Evolutionary conservation across 2,888 invertebrate species (phyloP).

Genomic region (Schrankia costaestrigalis): DNA sequence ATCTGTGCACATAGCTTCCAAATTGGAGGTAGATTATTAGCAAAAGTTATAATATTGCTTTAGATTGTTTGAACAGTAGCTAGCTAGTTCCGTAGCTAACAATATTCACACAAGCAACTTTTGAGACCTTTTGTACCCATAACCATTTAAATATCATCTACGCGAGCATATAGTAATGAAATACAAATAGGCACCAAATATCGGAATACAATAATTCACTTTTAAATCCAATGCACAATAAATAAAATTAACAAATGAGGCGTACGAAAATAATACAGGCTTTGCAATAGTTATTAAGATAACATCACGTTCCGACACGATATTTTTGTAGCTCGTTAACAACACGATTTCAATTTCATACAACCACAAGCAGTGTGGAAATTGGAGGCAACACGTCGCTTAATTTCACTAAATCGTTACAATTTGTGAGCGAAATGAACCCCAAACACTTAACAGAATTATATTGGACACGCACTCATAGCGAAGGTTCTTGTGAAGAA

Average conservation of each 20-base stretch:
- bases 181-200: no score
- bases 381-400: slow-evolving; percentile 51
- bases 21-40: no score
- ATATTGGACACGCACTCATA: slow-evolving; percentile 58
- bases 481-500: slow-evolving; percentile 23
- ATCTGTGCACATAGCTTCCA: no score
- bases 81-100: no score
- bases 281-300: slow-evolving; percentile 26
- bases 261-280: slow-evolving; percentile 23
- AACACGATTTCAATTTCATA: slow-evolving; percentile 68
- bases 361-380: slow-evolving; percentile 48
- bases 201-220: no score
- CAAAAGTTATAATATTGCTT: no score
- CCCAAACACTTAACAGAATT: slow-evolving; percentile 59
- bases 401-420: slow-evolving; percentile 61
- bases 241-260: slow-evolving; percentile 25
- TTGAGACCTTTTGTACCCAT: no score
- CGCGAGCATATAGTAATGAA: no score
- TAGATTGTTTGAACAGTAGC: no score
- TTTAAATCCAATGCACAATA: not conserved
- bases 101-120: no score
- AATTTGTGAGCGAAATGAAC: slow-evolving; percentile 62
- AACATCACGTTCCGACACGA: slow-evolving; percentile 29
- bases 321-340: slow-evolving; percentile 58
- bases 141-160: no score